phyloP scores from a whole-genome alignment of 2,113 vertebrate species.

The Cinclus cinclus region DNA sequence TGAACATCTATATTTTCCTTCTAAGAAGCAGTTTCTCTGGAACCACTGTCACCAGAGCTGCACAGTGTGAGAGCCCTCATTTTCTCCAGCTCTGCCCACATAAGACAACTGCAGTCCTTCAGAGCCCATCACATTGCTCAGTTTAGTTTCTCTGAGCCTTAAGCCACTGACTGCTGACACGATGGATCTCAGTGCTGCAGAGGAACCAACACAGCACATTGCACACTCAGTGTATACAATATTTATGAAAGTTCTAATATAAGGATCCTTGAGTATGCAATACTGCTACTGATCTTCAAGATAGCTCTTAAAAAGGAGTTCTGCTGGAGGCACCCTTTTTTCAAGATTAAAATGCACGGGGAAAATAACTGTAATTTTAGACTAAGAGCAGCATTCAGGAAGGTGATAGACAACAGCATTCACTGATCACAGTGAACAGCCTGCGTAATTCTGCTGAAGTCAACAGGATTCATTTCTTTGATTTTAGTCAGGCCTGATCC shows the following conservation, averaged over 20 bases:
- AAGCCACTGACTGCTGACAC: neutral
- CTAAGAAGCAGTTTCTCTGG: neutral
- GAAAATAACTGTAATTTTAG: neutral
- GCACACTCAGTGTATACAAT: neutral
- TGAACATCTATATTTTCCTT: neutral
- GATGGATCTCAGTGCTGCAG: neutral
- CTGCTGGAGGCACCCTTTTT: neutral
- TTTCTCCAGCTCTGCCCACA: neutral
- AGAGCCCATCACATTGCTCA: neutral
- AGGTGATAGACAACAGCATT: neutral
- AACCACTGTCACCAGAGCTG: neutral
- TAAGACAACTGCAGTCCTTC: neutral
- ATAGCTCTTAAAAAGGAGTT: neutral
- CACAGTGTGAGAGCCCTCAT: neutral
- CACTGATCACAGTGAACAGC: neutral
- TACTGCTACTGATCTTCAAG: neutral
- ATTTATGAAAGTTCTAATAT: conserved; percentile 1
- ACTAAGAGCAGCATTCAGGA: neutral
- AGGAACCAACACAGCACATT: neutral
- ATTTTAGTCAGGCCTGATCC: neutral
- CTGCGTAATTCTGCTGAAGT: neutral
- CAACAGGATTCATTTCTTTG: neutral
- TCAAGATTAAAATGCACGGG: neutral
- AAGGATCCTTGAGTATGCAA: neutral
- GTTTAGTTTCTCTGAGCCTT: neutral